Evolutionary conservation across 1,140 invertebrate genomes (phyloP).

Genomic region (Hyposmocoma kahamanoa): DNA sequence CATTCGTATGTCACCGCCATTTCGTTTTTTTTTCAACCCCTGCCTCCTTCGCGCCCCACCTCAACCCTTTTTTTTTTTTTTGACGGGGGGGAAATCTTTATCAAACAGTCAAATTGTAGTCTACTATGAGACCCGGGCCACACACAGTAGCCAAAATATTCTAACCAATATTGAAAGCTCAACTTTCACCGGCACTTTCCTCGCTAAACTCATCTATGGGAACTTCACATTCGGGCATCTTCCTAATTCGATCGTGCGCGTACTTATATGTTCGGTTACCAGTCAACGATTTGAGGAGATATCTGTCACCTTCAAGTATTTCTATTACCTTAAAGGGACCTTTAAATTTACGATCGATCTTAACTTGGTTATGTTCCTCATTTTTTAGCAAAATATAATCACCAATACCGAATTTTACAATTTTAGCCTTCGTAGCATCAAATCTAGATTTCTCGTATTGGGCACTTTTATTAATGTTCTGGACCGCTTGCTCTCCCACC

Average conservation of each 20-base stretch:
- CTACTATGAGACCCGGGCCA: too few species aligned
- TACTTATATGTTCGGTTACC: constrained; percentile 29
- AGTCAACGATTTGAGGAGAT: constrained; percentile 19
- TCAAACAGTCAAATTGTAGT: too few species aligned
- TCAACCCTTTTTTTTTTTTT: too few species aligned
- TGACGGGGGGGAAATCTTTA: too few species aligned
- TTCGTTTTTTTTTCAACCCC: too few species aligned
- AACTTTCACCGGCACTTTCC: too few species aligned
- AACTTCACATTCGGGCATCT: constrained; percentile 11
- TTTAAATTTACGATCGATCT: constrained; percentile 37
- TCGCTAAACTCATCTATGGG: neutral
- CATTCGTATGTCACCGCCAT: too few species aligned
- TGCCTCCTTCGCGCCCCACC: too few species aligned
- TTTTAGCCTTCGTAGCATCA: constrained; percentile 33
- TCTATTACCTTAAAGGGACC: constrained; percentile 36
- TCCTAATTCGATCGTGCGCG: constrained; percentile 26
- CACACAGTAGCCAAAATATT: too few species aligned
- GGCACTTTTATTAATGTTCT: constrained; percentile 11
- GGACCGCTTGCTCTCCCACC: constrained; percentile 3
- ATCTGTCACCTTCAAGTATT: constrained; percentile 28
- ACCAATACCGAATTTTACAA: constrained; percentile 29
- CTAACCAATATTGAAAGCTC: too few species aligned
- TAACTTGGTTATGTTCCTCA: constrained; percentile 41
- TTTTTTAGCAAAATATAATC: constrained; percentile 41
- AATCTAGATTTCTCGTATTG: constrained; percentile 33